Percentiles rank a stretch among this genome's conserved stretches.
Evolutionary conservation across 2,888 invertebrate species (phyloP).

Genomic region (Cancer borealis): DNA sequence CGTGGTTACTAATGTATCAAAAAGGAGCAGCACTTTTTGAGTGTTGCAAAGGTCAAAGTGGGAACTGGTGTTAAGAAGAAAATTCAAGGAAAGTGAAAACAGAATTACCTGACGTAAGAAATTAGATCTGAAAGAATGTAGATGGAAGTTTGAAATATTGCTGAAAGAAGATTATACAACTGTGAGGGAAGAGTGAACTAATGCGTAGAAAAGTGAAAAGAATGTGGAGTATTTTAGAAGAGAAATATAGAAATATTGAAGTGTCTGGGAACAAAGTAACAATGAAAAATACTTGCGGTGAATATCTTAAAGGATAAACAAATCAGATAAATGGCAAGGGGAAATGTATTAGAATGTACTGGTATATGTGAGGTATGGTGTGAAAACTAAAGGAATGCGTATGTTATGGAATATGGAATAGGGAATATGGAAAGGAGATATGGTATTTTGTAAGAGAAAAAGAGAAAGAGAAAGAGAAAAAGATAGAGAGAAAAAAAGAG

Average conservation of each 20-base stretch:
- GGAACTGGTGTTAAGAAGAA: neutral
- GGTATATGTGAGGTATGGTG: neutral
- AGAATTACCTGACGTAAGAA: neutral
- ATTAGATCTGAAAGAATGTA: neutral
- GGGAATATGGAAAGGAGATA: neutral
- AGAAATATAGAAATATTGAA: neutral
- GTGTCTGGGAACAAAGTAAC: neutral
- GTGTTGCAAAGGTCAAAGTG: neutral
- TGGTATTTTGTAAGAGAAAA: neutral
- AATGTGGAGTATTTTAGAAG: neutral
- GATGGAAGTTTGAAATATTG: neutral
- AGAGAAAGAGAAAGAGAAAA: neutral
- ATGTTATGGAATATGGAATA: too few species aligned
- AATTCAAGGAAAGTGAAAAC: neutral
- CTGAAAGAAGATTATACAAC: neutral
- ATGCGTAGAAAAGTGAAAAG: too few species aligned
- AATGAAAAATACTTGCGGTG: neutral
- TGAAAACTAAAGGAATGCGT: neutral
- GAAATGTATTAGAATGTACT: neutral
- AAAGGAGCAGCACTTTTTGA: neutral
- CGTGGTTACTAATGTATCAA: neutral
- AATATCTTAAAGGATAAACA: neutral
- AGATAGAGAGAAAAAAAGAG: neutral
- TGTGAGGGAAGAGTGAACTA: neutral
- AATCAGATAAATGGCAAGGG: neutral